Base-by-base conservation (phyloP, 2,797 vertebrate genomes). In the Sylvia borin region DNA sequence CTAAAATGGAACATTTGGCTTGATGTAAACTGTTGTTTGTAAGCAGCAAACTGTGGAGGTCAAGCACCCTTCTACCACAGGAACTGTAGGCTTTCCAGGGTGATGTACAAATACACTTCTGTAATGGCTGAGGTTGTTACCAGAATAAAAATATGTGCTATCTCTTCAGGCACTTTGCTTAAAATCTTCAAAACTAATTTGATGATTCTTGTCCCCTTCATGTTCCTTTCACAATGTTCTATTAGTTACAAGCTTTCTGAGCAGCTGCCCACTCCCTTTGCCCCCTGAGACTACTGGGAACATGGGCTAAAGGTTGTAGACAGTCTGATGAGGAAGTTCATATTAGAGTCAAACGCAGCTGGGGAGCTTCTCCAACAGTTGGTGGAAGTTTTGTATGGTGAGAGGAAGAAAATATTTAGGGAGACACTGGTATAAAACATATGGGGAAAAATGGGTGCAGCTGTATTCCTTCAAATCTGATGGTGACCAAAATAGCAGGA, bases 381-480 rank as follows among this genome's bases (percentile, higher is more conserved):
- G 67, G 34, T 91, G 75, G 64, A 93, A 76, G 70, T 55, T 89
- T 64, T 76, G 11, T 43, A 25, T 42, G 36, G 67, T 47, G 25
- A 76, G 34, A 78, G 55, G 31, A 94, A 50, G 50, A 90, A 88
- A 93, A 82, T 73, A 31, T 65, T 90, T 77, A 73, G 66, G 48
- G 24, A 91, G 34, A 76, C 22, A 22, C 76, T 92, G 61, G 50
- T 67, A 20, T 75, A 71, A 80, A 93, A 68, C 50, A 58, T 54
- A 32, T 1, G 17, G 17, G 67, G 82, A 3, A 75, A 68, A 86
- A 72, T 88, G 54, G 32, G 51, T 88, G 36, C 85, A 94, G 85
- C 91, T 96, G 87, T 86, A 83, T 67, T 93, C 82, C 76, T 85
- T 96, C 87, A 95, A 88, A 91, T 91, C 60, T 86, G 51, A 50